phyloP scores from a whole-genome alignment of 2,797 vertebrate genomes.

The Cryptoprocta ferox region DNA sequence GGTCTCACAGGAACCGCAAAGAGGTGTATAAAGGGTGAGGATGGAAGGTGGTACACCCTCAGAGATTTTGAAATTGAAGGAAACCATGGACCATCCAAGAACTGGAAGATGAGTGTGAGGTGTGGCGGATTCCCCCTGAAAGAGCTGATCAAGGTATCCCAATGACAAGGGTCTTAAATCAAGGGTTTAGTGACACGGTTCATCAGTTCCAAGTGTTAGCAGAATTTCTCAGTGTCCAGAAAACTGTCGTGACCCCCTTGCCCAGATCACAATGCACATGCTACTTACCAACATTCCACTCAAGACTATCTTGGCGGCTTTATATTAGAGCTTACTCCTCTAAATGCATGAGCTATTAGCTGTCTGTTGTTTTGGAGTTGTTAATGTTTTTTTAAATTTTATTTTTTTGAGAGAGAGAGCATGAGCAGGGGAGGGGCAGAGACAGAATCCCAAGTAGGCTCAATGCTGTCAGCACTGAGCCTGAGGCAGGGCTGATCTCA shows the following conservation, averaged over 20 bases:
- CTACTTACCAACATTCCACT: background rate
- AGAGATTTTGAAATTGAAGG: constrained; percentile 69
- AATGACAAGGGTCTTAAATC: rapidly evolving
- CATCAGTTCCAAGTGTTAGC: background rate
- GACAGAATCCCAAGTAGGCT: no score
- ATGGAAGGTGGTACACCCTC: background rate
- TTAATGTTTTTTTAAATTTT: no score
- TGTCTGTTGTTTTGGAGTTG: background rate
- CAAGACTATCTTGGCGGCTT: background rate
- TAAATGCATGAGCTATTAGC: no score
- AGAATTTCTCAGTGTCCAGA: background rate
- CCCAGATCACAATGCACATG: background rate
- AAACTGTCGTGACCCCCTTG: background rate
- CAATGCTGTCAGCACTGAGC: no score
- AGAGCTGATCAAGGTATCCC: constrained; percentile 29
- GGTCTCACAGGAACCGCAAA: background rate
- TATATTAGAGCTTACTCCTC: background rate
- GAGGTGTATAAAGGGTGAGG: background rate
- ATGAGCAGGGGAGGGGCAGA: no score
- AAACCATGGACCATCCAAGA: rapidly evolving
- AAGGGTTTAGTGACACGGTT: background rate
- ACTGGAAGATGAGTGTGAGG: constrained; percentile 64
- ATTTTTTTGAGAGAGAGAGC: no score
- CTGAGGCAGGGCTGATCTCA: no score
- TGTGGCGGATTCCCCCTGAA: background rate